Percentiles rank a stretch among this genome's conserved stretches.
phyloP scores from a whole-genome alignment of 2,113 vertebrate genomes.

The Triplophysa siluroides region DNA sequence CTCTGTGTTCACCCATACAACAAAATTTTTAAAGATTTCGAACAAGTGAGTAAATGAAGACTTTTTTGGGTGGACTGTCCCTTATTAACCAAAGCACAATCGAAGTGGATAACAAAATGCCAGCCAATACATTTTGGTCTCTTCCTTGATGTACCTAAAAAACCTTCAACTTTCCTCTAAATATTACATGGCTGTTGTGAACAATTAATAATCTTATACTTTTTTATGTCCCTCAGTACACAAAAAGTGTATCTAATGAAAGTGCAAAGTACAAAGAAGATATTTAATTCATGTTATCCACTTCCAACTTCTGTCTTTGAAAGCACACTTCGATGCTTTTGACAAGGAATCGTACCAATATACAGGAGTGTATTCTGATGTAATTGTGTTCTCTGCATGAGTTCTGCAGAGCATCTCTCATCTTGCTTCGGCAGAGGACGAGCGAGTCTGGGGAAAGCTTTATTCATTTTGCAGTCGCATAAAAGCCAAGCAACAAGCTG shows the following conservation, averaged over 20 bases:
- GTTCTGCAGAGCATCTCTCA: constrained; percentile 35
- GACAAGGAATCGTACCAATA: constrained; percentile 61
- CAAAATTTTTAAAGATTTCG: too few species aligned
- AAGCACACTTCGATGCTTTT: constrained; percentile 69
- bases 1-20: too few species aligned
- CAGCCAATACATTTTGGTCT: background rate
- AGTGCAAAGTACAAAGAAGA: constrained; percentile 57
- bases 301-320: constrained; percentile 68
- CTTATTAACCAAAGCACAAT: background rate
- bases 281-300: constrained; percentile 76
- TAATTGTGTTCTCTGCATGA: constrained; percentile 59
- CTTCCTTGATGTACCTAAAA: background rate
- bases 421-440: background rate
- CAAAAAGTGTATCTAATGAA: constrained; percentile 68
- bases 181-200: constrained; percentile 44
- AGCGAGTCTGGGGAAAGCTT: constrained; percentile 18
- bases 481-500: background rate
- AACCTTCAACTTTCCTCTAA: constrained; percentile 26
- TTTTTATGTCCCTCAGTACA: constrained; percentile 66
- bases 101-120: constrained; percentile 7
- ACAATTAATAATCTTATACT: constrained; percentile 68
- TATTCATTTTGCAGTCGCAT: constrained; percentile 35
- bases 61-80: too few species aligned
- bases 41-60: too few species aligned
- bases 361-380: constrained; percentile 52